Percentiles rank a stretch among this genome's conserved stretches.
Evolutionary conservation across 1,140 invertebrate genomes (phyloP).

Genomic region (Nylanderia fulva): DNA sequence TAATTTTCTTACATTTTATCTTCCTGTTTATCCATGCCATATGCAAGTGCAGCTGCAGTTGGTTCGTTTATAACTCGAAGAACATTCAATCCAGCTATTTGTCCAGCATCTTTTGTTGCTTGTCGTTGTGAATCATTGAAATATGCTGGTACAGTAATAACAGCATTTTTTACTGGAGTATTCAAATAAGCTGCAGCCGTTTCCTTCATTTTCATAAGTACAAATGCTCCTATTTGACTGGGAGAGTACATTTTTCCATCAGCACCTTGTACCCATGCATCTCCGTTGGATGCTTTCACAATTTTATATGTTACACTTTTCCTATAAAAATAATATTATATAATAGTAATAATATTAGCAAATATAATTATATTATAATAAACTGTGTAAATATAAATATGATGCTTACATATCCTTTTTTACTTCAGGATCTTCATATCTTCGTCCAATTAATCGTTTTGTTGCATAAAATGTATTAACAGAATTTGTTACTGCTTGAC

Average conservation of each 20-base stretch:
- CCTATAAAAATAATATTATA: slow-evolving; percentile 87
- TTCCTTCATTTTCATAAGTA: slow-evolving; percentile 98
- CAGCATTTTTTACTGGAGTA: slow-evolving; percentile 94
- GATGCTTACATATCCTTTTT: slow-evolving; percentile 96
- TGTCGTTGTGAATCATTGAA: slow-evolving; percentile 98
- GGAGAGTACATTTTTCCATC: slow-evolving; percentile 98
- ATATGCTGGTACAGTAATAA: slow-evolving; percentile 98
- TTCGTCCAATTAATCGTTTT: slow-evolving; percentile 98
- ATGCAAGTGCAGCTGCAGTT: slow-evolving; percentile 98
- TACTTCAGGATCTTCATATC: slow-evolving; percentile 98
- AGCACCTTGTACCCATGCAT: slow-evolving; percentile 98
- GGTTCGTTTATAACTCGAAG: slow-evolving; percentile 98
- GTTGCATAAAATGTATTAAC: slow-evolving; percentile 99
- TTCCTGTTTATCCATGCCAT: slow-evolving; percentile 99
- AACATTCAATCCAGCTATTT: slow-evolving; percentile 98
- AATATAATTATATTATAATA: not conserved
- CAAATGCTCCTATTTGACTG: slow-evolving; percentile 97
- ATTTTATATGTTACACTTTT: slow-evolving; percentile 98
- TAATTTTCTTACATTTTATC: slow-evolving; percentile 95
- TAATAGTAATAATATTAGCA: too few species aligned
- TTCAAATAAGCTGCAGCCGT: slow-evolving; percentile 96
- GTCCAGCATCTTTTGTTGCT: slow-evolving; percentile 99
- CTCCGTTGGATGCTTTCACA: slow-evolving; percentile 98
- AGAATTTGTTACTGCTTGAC: slow-evolving; percentile 99
- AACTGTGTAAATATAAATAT: not conserved